Evolutionary conservation across 2,888 invertebrate genomes (phyloP).

Genomic region (Stegana nigrithorax): DNA sequence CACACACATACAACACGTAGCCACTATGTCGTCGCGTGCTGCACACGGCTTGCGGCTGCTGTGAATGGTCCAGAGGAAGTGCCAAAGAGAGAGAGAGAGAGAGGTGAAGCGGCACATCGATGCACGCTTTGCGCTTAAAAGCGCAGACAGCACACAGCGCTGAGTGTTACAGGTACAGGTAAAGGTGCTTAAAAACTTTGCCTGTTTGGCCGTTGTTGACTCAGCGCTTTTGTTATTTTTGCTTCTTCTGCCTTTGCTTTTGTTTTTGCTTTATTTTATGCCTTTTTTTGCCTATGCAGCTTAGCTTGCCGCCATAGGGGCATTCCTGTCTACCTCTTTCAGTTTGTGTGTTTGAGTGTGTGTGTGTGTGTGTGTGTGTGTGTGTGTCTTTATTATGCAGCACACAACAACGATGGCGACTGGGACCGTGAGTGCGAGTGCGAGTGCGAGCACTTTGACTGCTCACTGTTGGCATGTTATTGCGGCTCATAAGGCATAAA

Average conservation of each 20-base stretch:
- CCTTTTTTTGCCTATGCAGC: conserved; percentile 12
- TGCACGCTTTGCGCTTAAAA: not conserved
- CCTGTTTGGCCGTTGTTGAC: conserved; percentile 28
- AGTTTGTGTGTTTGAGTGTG: not conserved
- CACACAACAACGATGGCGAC: not conserved
- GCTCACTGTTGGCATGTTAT: conserved; percentile 42
- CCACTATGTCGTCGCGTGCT: conserved; percentile 31
- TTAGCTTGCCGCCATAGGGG: no score
- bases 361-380: conserved; percentile 13
- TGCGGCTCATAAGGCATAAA: conserved; percentile 61
- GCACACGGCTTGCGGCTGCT: not conserved
- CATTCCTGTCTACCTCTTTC: no score
- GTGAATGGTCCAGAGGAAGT: not conserved
- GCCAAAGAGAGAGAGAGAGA: no score
- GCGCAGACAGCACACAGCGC: not conserved
- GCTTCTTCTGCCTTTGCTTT: conserved; percentile 27
- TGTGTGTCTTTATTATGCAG: conserved; percentile 52
- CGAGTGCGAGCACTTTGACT: conserved; percentile 39
- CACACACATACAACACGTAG: conserved; percentile 31
- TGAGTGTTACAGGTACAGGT: not conserved
- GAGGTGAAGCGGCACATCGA: conserved; percentile 6
- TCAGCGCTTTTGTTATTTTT: no score
- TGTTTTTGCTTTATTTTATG: conserved; percentile 45
- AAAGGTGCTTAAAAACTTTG: conserved; percentile 8
- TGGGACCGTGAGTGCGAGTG: not conserved